A percentile compares a stretch with the other conserved stretches of the same genome.
phyloP scores from a whole-genome alignment of 2,797 vertebrate species.

The Gouania willdenowi region DNA sequence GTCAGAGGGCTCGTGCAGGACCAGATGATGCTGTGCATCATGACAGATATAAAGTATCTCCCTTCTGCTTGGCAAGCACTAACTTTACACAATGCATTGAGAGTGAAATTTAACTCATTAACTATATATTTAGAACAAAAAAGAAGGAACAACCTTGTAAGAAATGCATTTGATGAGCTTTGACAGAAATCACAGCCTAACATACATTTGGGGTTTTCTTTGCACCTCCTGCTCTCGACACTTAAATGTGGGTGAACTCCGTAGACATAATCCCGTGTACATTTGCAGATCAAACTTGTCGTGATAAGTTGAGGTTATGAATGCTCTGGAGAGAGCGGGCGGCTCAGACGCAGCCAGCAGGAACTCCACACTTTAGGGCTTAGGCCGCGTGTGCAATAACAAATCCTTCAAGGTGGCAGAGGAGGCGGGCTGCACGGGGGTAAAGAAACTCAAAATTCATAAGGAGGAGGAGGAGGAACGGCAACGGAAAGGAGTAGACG shows the following conservation, averaged over 20 bases:
- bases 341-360: conserved; percentile 56
- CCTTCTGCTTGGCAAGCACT: conserved; percentile 17
- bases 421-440: conserved; percentile 34
- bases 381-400: conserved; percentile 54
- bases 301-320: conserved; percentile 67
- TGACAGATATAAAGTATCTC: conserved; percentile 38
- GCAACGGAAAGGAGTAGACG: conserved; percentile 5
- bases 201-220: no score
- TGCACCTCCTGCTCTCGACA: conserved; percentile 6
- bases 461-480: background rate
- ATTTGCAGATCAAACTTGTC: conserved; percentile 68
- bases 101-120: conserved; percentile 53
- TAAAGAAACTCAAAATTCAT: background rate
- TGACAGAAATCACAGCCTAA: no score
- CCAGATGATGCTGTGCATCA: conserved; percentile 46
- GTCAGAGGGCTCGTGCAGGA: conserved; percentile 30
- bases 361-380: conserved; percentile 58
- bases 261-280: conserved; percentile 64
- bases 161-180: no score
- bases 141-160: no score
- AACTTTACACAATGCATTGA: conserved; percentile 33
- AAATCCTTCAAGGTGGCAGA: conserved; percentile 68
- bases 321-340: conserved; percentile 51
- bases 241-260: conserved; percentile 49
- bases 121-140: no score